These are phyloP conservation scores for Epinotia brunnichana DNA, from an alignment of 2,888 invertebrate genomes.

Conservation along the genomic window DNA sequence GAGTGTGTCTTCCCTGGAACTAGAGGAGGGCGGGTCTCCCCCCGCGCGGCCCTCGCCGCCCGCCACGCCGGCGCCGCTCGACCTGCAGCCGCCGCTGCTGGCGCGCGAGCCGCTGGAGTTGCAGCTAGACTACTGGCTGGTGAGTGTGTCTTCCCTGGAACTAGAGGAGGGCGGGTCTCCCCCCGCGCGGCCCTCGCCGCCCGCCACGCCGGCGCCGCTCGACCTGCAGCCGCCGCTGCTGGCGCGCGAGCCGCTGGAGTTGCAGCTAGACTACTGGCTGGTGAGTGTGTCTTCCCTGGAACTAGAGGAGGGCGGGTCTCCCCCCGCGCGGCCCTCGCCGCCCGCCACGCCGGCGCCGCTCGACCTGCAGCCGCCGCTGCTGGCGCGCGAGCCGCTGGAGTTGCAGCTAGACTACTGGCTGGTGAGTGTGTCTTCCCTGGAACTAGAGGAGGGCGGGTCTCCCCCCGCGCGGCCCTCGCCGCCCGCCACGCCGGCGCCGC, in stretches of 20 bases:
- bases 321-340: too few relatives aligned
- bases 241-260: slow-evolving; percentile 43
- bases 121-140: slow-evolving; percentile 92
- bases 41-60: slow-evolving; percentile 79
- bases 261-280: slow-evolving; percentile 92
- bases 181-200: slow-evolving; percentile 75
- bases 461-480: too few relatives aligned
- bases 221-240: slow-evolving; percentile 48
- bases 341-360: too few relatives aligned
- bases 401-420: too few relatives aligned
- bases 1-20: slow-evolving; percentile 73
- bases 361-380: too few relatives aligned
- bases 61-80: slow-evolving; percentile 80
- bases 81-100: slow-evolving; percentile 48
- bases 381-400: too few relatives aligned
- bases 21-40: slow-evolving; percentile 49
- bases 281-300: slow-evolving; percentile 46
- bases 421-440: too few relatives aligned
- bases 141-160: slow-evolving; percentile 87
- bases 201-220: slow-evolving; percentile 82
- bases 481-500: too few relatives aligned
- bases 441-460: too few relatives aligned
- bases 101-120: slow-evolving; percentile 42
- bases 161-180: slow-evolving; percentile 87
- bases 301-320: too few relatives aligned